Percentiles rank a stretch among this genome's conserved stretches.
These are phyloP conservation scores for Amorpha juglandis DNA, from an alignment of 2,888 invertebrate genomes.

Conservation along the genomic window DNA sequence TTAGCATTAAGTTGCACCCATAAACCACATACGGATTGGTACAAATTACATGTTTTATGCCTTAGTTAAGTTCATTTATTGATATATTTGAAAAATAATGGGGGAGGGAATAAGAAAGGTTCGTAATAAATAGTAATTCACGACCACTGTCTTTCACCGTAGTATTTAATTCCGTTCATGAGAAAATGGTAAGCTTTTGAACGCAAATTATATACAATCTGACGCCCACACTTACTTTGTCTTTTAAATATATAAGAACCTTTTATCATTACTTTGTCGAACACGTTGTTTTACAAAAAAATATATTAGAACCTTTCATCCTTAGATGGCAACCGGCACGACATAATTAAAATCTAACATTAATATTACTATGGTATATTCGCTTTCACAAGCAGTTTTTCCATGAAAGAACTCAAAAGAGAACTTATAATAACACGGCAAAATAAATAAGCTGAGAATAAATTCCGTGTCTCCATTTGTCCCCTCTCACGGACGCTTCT, in stretches of 20 bases:
- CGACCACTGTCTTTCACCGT: too few relatives aligned
- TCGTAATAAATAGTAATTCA: too few relatives aligned
- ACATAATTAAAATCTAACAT: background rate
- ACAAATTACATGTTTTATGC: too few relatives aligned
- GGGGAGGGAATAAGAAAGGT: too few relatives aligned
- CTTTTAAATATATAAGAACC: background rate
- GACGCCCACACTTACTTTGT: too few relatives aligned
- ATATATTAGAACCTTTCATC: background rate
- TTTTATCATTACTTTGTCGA: background rate
- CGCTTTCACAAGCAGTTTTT: background rate
- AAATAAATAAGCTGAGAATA: constrained; percentile 1
- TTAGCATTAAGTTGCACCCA: too few relatives aligned
- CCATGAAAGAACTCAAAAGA: background rate
- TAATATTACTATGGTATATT: background rate
- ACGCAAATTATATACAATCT: too few relatives aligned
- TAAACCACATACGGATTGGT: too few relatives aligned
- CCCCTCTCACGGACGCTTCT: constrained; percentile 7
- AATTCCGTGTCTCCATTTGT: constrained; percentile 9
- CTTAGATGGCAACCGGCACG: background rate
- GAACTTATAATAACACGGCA: background rate
- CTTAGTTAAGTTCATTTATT: too few relatives aligned
- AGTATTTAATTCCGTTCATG: too few relatives aligned
- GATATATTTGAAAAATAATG: too few relatives aligned
- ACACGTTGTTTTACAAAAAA: background rate
- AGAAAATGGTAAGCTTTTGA: too few relatives aligned